Evolutionary conservation across 1,140 invertebrate species (phyloP).

Genomic region (Bombus cullumanus): DNA sequence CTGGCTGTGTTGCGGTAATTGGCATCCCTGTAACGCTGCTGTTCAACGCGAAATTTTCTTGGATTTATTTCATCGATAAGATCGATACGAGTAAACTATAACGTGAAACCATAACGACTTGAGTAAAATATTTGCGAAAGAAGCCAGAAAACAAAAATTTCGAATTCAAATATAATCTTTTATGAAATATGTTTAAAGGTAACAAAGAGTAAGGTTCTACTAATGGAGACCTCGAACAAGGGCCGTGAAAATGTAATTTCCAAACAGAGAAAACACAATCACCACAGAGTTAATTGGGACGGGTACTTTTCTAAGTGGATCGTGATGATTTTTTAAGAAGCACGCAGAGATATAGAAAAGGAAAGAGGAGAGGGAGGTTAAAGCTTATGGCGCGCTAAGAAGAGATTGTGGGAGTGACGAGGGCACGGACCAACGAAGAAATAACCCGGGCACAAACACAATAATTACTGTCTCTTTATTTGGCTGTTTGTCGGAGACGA

Average conservation of each 20-base stretch:
- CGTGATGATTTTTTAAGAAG: constrained; percentile 52
- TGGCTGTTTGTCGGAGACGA: constrained; percentile 78
- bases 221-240: background rate
- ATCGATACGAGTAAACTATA: background rate
- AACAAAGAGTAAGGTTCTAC: too few species aligned
- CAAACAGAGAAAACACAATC: background rate
- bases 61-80: background rate
- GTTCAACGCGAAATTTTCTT: background rate
- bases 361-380: background rate
- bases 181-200: background rate
- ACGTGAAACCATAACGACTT: too few species aligned
- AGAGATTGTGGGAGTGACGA: constrained; percentile 44
- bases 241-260: background rate
- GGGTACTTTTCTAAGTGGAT: constrained; percentile 35
- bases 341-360: background rate
- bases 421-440: constrained; percentile 68
- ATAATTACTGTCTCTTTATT: constrained; percentile 82
- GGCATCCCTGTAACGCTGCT: background rate
- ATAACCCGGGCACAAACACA: constrained; percentile 78
- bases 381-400: constrained; percentile 6
- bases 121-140: background rate
- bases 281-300: constrained; percentile 14
- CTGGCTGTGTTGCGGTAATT: constrained; percentile 15
- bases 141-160: too few species aligned
- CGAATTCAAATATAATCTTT: background rate